These are phyloP conservation scores for Cremastobaeus sp. DNA, from an alignment of 2,888 invertebrate species.

Conservation along the genomic window DNA sequence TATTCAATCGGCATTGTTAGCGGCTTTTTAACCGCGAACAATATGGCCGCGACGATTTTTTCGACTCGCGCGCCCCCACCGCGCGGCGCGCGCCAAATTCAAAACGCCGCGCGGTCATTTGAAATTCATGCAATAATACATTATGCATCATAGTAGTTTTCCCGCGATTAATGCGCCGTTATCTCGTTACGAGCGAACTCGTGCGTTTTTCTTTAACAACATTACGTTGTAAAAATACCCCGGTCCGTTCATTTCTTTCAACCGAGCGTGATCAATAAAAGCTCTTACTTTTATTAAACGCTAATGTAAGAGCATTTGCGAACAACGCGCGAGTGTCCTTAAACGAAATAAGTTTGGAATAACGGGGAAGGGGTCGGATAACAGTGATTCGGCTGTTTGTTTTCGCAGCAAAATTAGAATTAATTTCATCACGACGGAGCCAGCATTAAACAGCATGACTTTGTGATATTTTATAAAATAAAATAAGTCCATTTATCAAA, in stretches of 20 bases:
- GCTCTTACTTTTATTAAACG: constrained; percentile 41
- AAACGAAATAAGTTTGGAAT: constrained; percentile 11
- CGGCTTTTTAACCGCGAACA: constrained; percentile 24
- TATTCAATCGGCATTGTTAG: constrained; percentile 47
- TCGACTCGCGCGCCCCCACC: neutral
- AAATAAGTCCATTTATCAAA: too few relatives aligned
- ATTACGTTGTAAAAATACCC: neutral
- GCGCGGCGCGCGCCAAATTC: constrained; percentile 13
- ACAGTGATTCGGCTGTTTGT: too few relatives aligned
- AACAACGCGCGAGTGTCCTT: neutral
- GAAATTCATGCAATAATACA: constrained; percentile 30
- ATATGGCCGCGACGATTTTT: constrained; percentile 19
- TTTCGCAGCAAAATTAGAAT: too few relatives aligned
- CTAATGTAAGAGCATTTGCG: constrained; percentile 12
- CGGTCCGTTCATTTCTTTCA: constrained; percentile 25
- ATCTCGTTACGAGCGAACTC: neutral
- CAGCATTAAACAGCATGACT: too few relatives aligned
- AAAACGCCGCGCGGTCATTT: constrained; percentile 24
- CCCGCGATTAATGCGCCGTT: constrained; percentile 20
- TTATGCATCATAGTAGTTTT: constrained; percentile 18
- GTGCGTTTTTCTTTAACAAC: constrained; percentile 4
- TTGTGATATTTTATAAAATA: too few relatives aligned
- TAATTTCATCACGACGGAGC: too few relatives aligned
- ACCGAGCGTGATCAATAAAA: constrained; percentile 25
- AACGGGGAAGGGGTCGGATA: too few relatives aligned